These are phyloP conservation scores for Dasyurus viverrinus DNA, from an alignment of 2,113 vertebrate species.

Conservation along the genomic window DNA sequence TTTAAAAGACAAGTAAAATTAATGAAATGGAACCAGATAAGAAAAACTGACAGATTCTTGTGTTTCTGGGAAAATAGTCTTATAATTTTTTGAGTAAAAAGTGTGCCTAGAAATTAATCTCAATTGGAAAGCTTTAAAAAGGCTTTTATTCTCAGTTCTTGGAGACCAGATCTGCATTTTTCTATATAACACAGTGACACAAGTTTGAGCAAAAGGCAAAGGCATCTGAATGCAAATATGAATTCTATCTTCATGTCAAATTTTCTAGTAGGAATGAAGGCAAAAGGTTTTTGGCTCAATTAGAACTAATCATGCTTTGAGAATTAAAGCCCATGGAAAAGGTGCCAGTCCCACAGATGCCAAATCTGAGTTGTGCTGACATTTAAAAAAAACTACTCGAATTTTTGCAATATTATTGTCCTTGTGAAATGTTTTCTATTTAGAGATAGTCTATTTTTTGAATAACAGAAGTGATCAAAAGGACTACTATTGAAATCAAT, in stretches of 20 bases:
- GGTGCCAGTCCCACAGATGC: constrained; percentile 44
- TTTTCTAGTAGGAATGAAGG: constrained; percentile 15
- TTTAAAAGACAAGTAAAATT: constrained; percentile 80
- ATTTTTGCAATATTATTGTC: constrained; percentile 58
- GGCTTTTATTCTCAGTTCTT: constrained; percentile 62
- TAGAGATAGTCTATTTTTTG: constrained; percentile 58
- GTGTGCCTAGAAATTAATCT: constrained; percentile 74
- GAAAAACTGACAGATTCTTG: constrained; percentile 73
- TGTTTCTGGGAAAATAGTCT: constrained; percentile 70
- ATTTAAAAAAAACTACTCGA: constrained; percentile 69
- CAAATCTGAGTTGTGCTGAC: constrained; percentile 62
- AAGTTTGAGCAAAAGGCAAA: constrained; percentile 66
- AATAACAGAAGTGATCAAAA: constrained; percentile 62
- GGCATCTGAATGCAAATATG: constrained; percentile 59
- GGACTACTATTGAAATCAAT: constrained; percentile 51
- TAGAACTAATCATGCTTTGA: constrained; percentile 6
- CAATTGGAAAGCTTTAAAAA: constrained; percentile 67
- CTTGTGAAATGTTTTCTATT: constrained; percentile 55
- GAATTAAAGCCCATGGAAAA: constrained; percentile 28
- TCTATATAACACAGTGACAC: constrained; percentile 52
- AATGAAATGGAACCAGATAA: constrained; percentile 77
- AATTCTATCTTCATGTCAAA: constrained; percentile 23
- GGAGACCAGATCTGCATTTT: constrained; percentile 64
- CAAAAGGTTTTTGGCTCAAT: constrained; percentile 21
- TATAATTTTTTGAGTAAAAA: constrained; percentile 61